A percentile compares a stretch with the other conserved stretches of the same genome.
Evolutionary conservation across 37 sponge, comb jelly and placozoan species (phyloP).

Genomic region (Chondrilla cf. caribensis): DNA sequence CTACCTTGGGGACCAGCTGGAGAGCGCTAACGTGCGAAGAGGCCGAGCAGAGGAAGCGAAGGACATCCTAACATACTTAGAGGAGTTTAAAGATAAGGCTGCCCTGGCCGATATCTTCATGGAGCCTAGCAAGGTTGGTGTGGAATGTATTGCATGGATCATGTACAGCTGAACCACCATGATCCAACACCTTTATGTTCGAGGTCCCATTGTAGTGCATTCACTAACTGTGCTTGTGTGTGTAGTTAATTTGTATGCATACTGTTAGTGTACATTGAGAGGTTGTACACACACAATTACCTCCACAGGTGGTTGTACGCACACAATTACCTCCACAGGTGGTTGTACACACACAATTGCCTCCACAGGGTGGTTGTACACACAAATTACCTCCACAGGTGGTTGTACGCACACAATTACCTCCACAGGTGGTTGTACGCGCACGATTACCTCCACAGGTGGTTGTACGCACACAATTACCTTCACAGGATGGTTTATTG

Average conservation of each 20-base stretch:
- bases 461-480: no score
- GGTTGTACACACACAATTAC: no score
- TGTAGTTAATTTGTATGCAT: neutral
- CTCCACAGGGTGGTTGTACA: no score
- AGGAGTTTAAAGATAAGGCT: conserved; percentile 52
- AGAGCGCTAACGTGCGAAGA: conserved; percentile 70
- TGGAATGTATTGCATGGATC: neutral
- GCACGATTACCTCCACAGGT: no score
- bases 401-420: no score
- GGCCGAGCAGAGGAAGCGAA: conserved; percentile 63
- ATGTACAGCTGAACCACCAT: conserved; percentile 8
- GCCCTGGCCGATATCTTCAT: conserved; percentile 46
- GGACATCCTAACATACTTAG: conserved; percentile 60
- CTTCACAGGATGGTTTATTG: no score
- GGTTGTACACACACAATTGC: no score
- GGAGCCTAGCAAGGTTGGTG: conserved; percentile 63
- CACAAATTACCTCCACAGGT: no score
- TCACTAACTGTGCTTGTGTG: neutral
- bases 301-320: no score
- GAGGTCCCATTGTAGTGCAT: neutral
- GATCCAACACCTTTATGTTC: neutral
- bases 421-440: no score
- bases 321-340: no score
- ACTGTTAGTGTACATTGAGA: neutral
- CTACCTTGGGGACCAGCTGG: conserved; percentile 95